phyloP scores from a whole-genome alignment of 2,888 invertebrate species.

The Platerodrilus igneus region DNA sequence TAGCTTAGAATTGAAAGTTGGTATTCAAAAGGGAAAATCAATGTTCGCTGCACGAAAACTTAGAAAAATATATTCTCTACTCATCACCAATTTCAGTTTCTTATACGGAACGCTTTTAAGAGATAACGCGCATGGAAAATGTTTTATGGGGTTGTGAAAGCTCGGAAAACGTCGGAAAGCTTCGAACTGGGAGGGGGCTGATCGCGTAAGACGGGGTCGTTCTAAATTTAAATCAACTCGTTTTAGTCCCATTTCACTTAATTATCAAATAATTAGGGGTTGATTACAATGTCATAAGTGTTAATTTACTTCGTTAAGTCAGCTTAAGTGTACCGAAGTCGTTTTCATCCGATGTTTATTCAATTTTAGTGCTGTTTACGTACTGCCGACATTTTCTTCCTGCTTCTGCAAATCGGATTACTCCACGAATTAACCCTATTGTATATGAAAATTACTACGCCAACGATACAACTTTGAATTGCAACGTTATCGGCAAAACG shows the following conservation, averaged over 20 bases:
- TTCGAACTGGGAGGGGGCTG: slow-evolving; percentile 42
- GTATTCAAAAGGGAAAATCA: no score
- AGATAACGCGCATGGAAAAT: slow-evolving; percentile 21
- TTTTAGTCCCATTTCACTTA: slow-evolving; percentile 42
- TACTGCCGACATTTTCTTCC: slow-evolving; percentile 24
- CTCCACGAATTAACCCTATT: slow-evolving; percentile 16
- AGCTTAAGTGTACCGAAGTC: slow-evolving; percentile 32
- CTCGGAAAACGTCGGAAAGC: slow-evolving; percentile 32
- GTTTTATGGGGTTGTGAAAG: slow-evolving; percentile 22
- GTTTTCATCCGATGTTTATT: slow-evolving; percentile 25
- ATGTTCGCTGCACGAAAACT: no score
- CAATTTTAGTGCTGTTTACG: slow-evolving; percentile 23
- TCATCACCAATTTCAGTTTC: background rate
- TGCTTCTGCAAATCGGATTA: slow-evolving; percentile 22
- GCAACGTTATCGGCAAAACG: no score
- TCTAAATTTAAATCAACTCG: slow-evolving; percentile 45
- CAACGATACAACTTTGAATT: no score
- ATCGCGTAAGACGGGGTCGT: slow-evolving; percentile 39
- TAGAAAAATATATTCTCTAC: no score
- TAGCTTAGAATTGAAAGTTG: no score
- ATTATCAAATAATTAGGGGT: slow-evolving; percentile 41
- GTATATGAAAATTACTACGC: slow-evolving; percentile 10
- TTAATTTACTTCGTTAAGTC: slow-evolving; percentile 33
- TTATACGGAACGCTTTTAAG: slow-evolving; percentile 1
- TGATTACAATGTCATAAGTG: slow-evolving; percentile 38